Base-by-base conservation (phyloP, 1,140 invertebrate genomes). In the Leptopilina clavipes region DNA sequence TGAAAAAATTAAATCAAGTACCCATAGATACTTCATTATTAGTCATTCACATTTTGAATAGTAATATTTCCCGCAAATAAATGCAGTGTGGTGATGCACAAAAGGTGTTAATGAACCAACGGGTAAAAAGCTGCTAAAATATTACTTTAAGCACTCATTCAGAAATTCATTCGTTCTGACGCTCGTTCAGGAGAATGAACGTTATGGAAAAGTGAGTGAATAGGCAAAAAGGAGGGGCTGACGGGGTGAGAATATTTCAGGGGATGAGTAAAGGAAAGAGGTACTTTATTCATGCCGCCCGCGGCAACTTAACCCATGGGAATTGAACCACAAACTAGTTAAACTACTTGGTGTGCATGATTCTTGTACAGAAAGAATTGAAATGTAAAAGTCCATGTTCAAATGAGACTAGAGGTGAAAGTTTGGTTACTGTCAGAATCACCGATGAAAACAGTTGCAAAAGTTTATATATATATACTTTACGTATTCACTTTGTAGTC, bases 291-390 rank as follows among this genome's bases (percentile, higher is more conserved):
- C 25, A 65, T 65, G 25, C 14, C 5, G 22, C 59, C 59, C 25
- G 22, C 12, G 59, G 59, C 59, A 65, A 37, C 25, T 31, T 65
- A 31, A 65, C 59, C 59, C 59, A 31, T 65, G 59, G 59, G 59
- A 65, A 65, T 65, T 19, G 59, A 65, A 65, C 59, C 59, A 31
- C 59, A 65, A 65, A 65, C 59, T 65, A 65, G 59, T 65, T 65
- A 65, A 65, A 65, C 59, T 31, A 59, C 56, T 59, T 59, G 56
- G 11, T 59, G 56, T 59, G 59, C 59, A 65, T 65, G 59, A 65
- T 65, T 65, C 59, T 65, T 25, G 22, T 37, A 31, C 25, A 65
- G 59, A 65, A 65, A 19, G 59, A 65, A 65, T 65, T 65, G 59
- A 65, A 31, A 65, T 65, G 59, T 65, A 65, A 65, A 65, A 65